These are phyloP conservation scores for Rachycentron canadum DNA, from an alignment of 2,797 vertebrate genomes.

Conservation along the genomic window DNA sequence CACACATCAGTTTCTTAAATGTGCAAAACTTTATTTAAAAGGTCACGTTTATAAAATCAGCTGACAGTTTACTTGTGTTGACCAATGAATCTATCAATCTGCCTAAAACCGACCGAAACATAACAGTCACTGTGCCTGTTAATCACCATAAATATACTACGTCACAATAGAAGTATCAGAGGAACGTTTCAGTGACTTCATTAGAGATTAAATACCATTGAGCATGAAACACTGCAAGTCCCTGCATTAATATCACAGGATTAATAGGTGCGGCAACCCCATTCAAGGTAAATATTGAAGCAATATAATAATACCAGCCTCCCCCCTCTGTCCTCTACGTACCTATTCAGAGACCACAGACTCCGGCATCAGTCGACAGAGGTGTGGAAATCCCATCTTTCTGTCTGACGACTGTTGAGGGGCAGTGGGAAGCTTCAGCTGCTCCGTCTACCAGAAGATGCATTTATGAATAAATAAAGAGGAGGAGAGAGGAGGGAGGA, in stretches of 20 bases:
- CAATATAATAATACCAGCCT: no score
- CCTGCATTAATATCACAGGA: not conserved
- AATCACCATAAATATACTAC: not conserved
- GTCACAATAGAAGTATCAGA: not conserved
- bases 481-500: constrained; percentile 27
- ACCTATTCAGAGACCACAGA: constrained; percentile 26
- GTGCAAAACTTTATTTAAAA: no score
- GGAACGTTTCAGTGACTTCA: not conserved
- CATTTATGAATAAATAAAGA: constrained; percentile 64
- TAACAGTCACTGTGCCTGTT: no score
- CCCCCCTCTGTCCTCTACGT: constrained; percentile 6
- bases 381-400: constrained; percentile 1
- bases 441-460: constrained; percentile 24
- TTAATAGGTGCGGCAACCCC: not conserved
- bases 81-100: no score
- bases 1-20: no score
- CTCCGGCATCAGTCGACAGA: not conserved
- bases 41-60: not conserved
- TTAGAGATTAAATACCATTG: not conserved
- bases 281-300: not conserved
- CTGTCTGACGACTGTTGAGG: not conserved
- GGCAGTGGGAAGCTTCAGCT: constrained; percentile 1
- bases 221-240: not conserved
- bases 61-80: no score
- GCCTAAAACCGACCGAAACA: no score